These are phyloP conservation scores for Tiliacea citrago DNA, from an alignment of 2,888 invertebrate genomes.

Conservation along the genomic window DNA sequence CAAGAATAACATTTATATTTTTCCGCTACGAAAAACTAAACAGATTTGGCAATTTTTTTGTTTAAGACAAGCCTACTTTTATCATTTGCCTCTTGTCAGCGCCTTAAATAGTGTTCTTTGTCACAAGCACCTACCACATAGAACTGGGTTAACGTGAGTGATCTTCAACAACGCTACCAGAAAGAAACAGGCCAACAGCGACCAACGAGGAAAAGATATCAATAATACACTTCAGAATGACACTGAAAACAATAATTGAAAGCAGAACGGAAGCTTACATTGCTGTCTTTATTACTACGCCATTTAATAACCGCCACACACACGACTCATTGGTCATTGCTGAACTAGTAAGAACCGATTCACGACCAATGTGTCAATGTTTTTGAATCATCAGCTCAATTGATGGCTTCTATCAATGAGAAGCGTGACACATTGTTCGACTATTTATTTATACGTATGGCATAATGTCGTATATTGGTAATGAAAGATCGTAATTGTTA, in stretches of 20 bases:
- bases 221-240: constrained; percentile 20
- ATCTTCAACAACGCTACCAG: background rate
- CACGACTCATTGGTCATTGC: constrained; percentile 34
- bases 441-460: constrained; percentile 53
- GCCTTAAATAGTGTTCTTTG: too few species aligned
- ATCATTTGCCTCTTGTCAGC: too few species aligned
- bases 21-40: too few species aligned
- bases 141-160: background rate
- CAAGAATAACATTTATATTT: too few species aligned
- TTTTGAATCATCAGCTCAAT: constrained; percentile 83
- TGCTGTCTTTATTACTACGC: constrained; percentile 33
- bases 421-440: constrained; percentile 65
- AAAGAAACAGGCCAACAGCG: background rate
- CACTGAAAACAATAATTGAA: constrained; percentile 46
- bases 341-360: constrained; percentile 68
- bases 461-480: constrained; percentile 34
- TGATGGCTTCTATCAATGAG: constrained; percentile 72
- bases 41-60: too few species aligned
- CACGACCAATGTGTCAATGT: constrained; percentile 74
- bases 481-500: constrained; percentile 34
- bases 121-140: background rate
- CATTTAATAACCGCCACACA: constrained; percentile 14
- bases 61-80: too few species aligned
- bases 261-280: constrained; percentile 44
- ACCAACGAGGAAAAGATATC: constrained; percentile 24